Conservation (phyloP, 2,113 vertebrate genomes). For the Hyla sarda region DNA sequence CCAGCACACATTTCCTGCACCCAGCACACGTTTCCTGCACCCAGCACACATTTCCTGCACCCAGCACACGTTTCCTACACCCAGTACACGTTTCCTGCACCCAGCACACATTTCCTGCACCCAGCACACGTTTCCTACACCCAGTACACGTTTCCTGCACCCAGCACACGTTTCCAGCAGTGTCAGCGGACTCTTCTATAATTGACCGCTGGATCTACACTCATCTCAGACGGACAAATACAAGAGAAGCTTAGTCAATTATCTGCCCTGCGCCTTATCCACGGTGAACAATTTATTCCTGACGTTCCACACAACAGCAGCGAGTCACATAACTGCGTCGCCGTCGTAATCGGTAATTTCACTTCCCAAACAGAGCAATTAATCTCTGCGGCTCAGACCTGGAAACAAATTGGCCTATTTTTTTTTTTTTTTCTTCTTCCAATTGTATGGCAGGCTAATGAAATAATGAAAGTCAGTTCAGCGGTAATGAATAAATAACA, state of each 20-base stretch:
- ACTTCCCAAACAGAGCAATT: constrained; percentile 35
- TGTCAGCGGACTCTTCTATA: neutral
- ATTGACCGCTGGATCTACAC: neutral
- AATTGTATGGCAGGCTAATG: constrained; percentile 3
- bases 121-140: too few species aligned
- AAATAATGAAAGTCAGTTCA: neutral
- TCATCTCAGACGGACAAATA: neutral
- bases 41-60: too few species aligned
- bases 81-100: too few species aligned
- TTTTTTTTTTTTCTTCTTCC: neutral
- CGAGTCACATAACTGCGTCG: neutral
- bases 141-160: too few species aligned
- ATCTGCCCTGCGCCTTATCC: neutral
- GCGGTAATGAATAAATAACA: constrained; percentile 11
- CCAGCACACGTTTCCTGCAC: too few species aligned
- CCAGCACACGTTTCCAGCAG: neutral
- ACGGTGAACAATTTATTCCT: neutral
- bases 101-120: too few species aligned
- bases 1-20: too few species aligned
- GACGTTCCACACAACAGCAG: neutral
- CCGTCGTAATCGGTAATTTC: constrained; percentile 16
- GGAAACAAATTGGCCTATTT: constrained; percentile 34
- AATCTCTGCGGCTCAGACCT: constrained; percentile 28
- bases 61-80: too few species aligned
- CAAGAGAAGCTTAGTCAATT: neutral